Percentiles rank a stretch among this genome's conserved stretches.
phyloP scores from a whole-genome alignment of 1,140 invertebrate species.

The Sycophaga agraensis region DNA sequence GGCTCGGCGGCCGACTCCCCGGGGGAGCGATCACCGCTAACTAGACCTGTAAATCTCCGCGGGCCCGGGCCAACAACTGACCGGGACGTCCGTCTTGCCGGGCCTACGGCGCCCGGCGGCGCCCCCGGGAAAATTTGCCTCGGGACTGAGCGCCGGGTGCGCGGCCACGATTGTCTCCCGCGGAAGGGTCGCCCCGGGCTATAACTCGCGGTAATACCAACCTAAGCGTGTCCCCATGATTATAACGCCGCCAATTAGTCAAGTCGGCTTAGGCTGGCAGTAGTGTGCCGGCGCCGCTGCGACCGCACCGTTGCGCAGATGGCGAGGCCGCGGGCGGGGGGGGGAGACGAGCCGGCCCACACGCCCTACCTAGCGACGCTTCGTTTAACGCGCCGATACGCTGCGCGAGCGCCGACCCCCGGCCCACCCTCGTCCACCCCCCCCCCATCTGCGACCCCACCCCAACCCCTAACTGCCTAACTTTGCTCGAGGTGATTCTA shows the following conservation, averaged over 20 bases:
- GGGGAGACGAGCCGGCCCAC: no score
- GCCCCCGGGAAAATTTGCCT: conserved; percentile 57
- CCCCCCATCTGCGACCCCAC: no score
- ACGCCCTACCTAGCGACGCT: no score
- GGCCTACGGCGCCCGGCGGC: neutral
- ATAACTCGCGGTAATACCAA: conserved; percentile 61
- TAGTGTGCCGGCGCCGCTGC: neutral
- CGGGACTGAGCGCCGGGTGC: conserved; percentile 35
- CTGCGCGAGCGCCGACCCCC: no score
- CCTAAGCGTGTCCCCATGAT: conserved; percentile 59
- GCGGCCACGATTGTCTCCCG: neutral
- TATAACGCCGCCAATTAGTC: conserved; percentile 60
- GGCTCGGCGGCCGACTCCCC: no score
- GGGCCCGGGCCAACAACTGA: conserved; percentile 43
- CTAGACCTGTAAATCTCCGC: conserved; percentile 57
- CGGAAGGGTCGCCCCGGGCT: conserved; percentile 34
- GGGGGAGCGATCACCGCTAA: conserved; percentile 53
- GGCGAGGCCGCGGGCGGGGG: neutral
- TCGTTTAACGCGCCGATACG: no score
- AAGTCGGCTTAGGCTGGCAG: conserved; percentile 57
- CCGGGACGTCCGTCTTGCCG: conserved; percentile 53
- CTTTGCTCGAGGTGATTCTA: no score
- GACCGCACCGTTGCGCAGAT: no score
- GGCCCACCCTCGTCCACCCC: no score
- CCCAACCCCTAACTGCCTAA: no score